Evolutionary conservation across 2,888 invertebrate genomes (phyloP).

Genomic region (Nymphalis polychloros): DNA sequence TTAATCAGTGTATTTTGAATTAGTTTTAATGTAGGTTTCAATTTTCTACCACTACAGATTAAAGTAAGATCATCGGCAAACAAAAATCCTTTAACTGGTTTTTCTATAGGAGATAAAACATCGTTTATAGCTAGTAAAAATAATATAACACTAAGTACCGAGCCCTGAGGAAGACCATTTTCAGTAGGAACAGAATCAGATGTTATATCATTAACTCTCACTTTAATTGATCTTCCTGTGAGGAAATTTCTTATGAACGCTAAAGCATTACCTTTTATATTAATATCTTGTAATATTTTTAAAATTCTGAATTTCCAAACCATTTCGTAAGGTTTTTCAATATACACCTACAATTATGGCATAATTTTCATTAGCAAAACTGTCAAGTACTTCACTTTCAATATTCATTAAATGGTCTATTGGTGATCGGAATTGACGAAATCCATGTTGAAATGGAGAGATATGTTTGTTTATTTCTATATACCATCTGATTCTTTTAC

Average conservation of each 20-base stretch:
- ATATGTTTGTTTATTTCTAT: too few relatives aligned
- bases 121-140: conserved; percentile 34
- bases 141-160: conserved; percentile 30
- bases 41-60: conserved; percentile 16
- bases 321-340: conserved; percentile 38
- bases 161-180: conserved; percentile 33
- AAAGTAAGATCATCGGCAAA: conserved; percentile 32
- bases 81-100: conserved; percentile 29
- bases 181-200: conserved; percentile 11
- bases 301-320: conserved; percentile 37
- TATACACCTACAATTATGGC: conserved; percentile 32
- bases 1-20: conserved; percentile 31
- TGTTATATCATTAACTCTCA: conserved; percentile 19
- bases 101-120: conserved; percentile 17
- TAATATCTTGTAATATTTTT: conserved; percentile 8
- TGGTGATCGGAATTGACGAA: too few relatives aligned
- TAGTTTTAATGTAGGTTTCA: conserved; percentile 20
- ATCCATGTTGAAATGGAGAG: too few relatives aligned
- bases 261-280: conserved; percentile 23
- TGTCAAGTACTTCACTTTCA: conserved; percentile 28
- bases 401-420: conserved; percentile 17
- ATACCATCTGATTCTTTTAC: conserved; percentile 33
- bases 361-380: conserved; percentile 31
- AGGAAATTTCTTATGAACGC: conserved; percentile 28
- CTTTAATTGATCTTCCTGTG: conserved; percentile 23